Base-by-base conservation (phyloP, 2,113 vertebrate species). In the Rhynchomys soricoides region DNA sequence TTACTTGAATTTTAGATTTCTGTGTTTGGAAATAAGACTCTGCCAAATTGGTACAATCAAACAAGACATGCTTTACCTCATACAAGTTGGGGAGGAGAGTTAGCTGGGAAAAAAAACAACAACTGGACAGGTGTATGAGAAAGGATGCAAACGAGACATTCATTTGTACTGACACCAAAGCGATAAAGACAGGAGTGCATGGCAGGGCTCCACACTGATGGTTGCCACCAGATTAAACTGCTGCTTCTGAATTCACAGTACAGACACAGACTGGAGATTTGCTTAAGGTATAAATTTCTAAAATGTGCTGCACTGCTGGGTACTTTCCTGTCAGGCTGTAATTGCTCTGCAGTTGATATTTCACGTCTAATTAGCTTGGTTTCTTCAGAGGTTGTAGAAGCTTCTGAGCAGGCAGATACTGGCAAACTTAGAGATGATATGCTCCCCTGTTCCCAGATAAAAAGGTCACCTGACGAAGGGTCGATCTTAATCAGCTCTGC, bases 281-380 rank as follows among this genome's bases (percentile, higher is more conserved):
- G n/a, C 74, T 64, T 92, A 86, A 64, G 57, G 86, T 19, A 34
- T 89, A 89, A 22, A 86, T 89, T 86, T 94, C 29, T 86, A 68
- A 66, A 82, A 48, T 62, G 22, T 13, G 68, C 43, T 3, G 26
- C 86, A 24, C 59, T 79, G 12, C 66, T 15, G 45, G 90, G 55
- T 62, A 6, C 68, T 94, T 89, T 91, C 71, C 52, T 34, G 34
- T 57, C 3, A 0, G 74, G 74, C 52, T 81, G 2, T 92, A 77
- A 97, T 92, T 59, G 83, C 90, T 92, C 92, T 77, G 70, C n/a
- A n/a, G 95, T 71, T 93, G 95, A 68, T 96, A 95, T 81, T 94
- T 97, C 87, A 86, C 7, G 7, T 97, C 88, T 96, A 96, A 96
- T 97, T 96, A 96, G 75, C 92, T 94, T 68, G 71, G 90, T 26